Evolutionary conservation across 2,797 vertebrate species (phyloP).

Genomic region (Anabas testudineus): DNA sequence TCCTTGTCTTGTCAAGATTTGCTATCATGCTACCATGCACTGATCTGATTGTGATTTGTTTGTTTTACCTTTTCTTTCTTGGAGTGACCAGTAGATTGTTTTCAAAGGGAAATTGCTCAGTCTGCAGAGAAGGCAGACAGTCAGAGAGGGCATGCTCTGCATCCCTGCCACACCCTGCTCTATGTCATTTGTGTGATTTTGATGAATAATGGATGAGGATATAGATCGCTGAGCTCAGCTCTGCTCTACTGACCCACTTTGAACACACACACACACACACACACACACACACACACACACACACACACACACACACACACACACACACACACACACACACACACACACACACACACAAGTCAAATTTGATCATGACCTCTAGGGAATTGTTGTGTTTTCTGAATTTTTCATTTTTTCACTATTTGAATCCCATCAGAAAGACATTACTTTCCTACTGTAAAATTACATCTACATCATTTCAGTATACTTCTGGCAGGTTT

Average conservation of each 20-base stretch:
- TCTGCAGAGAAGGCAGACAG: conserved; percentile 29
- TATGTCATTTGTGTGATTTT: conserved; percentile 62
- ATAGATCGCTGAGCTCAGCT: conserved; percentile 78
- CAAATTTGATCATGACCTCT: conserved; percentile 60
- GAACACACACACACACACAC: conserved; percentile 51
- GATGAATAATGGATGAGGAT: conserved; percentile 81
- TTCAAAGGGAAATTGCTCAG: conserved; percentile 65
- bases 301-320: conserved; percentile 51
- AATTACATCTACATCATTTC: background rate
- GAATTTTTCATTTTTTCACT: conserved; percentile 15
- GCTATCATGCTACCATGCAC: conserved; percentile 7
- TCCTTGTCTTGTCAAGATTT: conserved; percentile 19
- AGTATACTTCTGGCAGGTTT: conserved; percentile 5
- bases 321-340: conserved; percentile 33
- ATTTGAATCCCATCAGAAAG: conserved; percentile 15
- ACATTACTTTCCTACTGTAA: background rate
- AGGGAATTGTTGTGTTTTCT: conserved; percentile 61
- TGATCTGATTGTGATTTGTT: conserved; percentile 29
- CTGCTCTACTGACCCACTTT: conserved; percentile 82
- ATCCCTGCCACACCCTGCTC: conserved; percentile 73
- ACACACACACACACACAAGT: conserved; percentile 56
- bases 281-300: conserved; percentile 32
- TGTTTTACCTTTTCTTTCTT: conserved; percentile 33
- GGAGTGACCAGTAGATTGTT: conserved; percentile 42
- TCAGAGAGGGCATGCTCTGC: conserved; percentile 38